These are phyloP conservation scores for Oryzias javanicus DNA, from an alignment of 2,113 vertebrate species.

Conservation along the genomic window DNA sequence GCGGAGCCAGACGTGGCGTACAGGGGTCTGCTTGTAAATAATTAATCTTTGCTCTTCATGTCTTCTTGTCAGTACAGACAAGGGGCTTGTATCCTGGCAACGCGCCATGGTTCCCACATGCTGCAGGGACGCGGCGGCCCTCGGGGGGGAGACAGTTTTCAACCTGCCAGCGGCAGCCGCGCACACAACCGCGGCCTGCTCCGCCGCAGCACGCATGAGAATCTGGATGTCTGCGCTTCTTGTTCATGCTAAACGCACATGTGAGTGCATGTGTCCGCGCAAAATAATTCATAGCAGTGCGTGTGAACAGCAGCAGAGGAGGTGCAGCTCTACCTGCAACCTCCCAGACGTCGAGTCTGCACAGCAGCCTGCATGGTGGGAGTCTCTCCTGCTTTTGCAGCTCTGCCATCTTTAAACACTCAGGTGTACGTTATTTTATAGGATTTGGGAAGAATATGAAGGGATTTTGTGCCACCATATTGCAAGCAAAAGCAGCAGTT, in stretches of 20 bases:
- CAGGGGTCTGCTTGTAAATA: slow-evolving; percentile 82
- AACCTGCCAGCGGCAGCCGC: slow-evolving; percentile 73
- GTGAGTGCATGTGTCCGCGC: slow-evolving; percentile 2
- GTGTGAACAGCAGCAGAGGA: slow-evolving; percentile 13
- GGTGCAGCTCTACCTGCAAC: slow-evolving; percentile 15
- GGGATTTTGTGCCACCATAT: no score
- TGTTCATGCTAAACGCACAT: slow-evolving; percentile 35
- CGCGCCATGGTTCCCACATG: slow-evolving; percentile 75
- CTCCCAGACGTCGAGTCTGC: slow-evolving; percentile 1
- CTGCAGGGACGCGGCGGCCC: slow-evolving; percentile 78
- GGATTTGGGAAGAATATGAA: no score
- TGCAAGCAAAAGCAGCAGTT: no score
- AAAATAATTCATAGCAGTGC: slow-evolving; percentile 23
- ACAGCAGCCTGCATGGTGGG: no score
- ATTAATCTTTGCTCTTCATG: slow-evolving; percentile 83
- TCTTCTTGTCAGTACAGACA: slow-evolving; percentile 81
- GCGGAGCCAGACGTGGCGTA: slow-evolving; percentile 76
- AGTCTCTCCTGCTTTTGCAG: no score
- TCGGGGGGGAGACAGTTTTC: slow-evolving; percentile 90
- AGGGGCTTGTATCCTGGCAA: slow-evolving; percentile 86
- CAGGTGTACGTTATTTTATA: no score
- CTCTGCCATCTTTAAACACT: no score
- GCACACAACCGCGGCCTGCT: slow-evolving; percentile 23
- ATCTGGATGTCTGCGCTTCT: slow-evolving; percentile 43
- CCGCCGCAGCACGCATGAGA: slow-evolving; percentile 26